Evolutionary conservation across 2,113 vertebrate species (phyloP).

Genomic region (Haplotaxodon microlepis): DNA sequence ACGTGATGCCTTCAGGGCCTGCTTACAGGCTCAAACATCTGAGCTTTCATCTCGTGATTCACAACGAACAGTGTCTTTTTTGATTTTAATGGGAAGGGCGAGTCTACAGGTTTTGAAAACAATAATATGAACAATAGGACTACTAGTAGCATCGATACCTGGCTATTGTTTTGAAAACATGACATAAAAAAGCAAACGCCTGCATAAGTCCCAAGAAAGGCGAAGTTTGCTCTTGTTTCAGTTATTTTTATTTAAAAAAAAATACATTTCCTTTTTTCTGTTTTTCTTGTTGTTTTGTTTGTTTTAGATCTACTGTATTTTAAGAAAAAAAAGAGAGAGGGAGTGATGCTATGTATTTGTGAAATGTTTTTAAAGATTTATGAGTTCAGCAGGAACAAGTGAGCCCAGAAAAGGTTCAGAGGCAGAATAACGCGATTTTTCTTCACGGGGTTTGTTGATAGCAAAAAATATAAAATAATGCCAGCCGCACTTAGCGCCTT

Average conservation of each 20-base stretch:
- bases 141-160: background rate
- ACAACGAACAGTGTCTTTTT: background rate
- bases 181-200: background rate
- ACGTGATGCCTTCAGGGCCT: conserved; percentile 36
- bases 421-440: background rate
- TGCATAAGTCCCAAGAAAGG: background rate
- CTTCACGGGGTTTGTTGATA: background rate
- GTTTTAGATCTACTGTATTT: background rate
- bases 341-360: background rate
- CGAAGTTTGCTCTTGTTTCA: background rate
- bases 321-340: background rate
- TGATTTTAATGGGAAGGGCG: background rate
- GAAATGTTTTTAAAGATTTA: background rate
- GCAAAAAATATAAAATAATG: background rate
- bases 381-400: background rate
- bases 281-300: background rate
- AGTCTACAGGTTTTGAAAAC: background rate
- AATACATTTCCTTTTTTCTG: accelerated
- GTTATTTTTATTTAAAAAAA: background rate
- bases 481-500: background rate
- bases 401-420: background rate
- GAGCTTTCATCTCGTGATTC: background rate
- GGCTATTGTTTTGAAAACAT: background rate
- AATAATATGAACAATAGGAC: background rate
- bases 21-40: background rate